Evolutionary conservation across 2,797 vertebrate species (phyloP).

Genomic region (Lerista edwardsae): DNA sequence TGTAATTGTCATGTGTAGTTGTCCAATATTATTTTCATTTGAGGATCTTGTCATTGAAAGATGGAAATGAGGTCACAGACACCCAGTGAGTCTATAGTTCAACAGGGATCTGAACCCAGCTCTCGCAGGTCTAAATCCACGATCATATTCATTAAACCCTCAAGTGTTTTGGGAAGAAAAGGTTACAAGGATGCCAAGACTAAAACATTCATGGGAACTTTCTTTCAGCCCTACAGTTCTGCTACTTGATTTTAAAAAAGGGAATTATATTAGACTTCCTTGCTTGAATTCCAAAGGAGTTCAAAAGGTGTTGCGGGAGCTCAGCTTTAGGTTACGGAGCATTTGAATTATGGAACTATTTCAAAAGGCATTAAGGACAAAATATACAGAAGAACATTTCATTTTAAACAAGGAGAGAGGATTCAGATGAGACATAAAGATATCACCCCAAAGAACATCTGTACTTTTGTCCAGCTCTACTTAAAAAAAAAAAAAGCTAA

Average conservation of each 20-base stretch:
- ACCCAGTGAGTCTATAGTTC: neutral
- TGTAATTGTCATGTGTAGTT: neutral
- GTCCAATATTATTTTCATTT: neutral
- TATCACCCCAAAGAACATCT: conserved; percentile 41
- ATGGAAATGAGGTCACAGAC: neutral
- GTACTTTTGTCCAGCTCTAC: conserved; percentile 43
- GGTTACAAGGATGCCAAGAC: neutral
- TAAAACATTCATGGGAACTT: neutral
- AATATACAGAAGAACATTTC: conserved; percentile 45
- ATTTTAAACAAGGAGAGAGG: conserved; percentile 36
- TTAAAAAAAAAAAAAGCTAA: conserved; percentile 48
- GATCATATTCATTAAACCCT: neutral
- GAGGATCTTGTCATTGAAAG: neutral
- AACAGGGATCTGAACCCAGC: neutral
- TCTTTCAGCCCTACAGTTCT: neutral
- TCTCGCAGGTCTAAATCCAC: neutral
- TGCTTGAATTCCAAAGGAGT: conserved; percentile 15
- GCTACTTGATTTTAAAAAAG: neutral
- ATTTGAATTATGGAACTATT: conserved; percentile 35
- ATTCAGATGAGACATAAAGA: conserved; percentile 52
- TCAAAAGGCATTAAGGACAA: conserved; percentile 36
- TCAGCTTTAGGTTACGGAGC: neutral
- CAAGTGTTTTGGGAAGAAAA: conserved; percentile 20
- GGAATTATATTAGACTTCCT: neutral
- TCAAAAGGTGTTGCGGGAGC: neutral